phyloP scores from a whole-genome alignment of 2,797 vertebrate genomes.

The Sebastes dallii region DNA sequence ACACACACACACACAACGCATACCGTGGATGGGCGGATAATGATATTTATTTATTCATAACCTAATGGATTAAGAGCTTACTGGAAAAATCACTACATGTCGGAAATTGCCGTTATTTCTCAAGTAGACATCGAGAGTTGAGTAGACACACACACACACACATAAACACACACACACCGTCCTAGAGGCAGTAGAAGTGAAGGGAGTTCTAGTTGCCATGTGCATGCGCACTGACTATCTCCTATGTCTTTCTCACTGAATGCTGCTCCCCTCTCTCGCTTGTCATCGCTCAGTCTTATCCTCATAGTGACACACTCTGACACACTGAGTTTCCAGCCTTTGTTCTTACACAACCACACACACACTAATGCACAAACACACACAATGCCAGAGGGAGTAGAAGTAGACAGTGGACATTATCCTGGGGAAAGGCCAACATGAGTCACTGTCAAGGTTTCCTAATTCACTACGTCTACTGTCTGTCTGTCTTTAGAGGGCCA shows the following conservation, averaged over 20 bases:
- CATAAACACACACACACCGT: not conserved
- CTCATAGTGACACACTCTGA: slow-evolving; percentile 20
- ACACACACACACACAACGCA: not conserved
- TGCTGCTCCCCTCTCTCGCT: not conserved
- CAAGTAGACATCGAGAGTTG: not conserved
- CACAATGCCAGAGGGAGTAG: not conserved
- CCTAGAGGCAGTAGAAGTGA: not conserved
- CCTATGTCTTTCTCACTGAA: not conserved
- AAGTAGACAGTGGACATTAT: slow-evolving; percentile 30
- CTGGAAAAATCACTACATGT: slow-evolving; percentile 46
- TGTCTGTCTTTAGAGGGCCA: not conserved
- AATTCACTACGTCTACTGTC: not conserved
- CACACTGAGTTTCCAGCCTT: not conserved
- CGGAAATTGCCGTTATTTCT: slow-evolving; percentile 32
- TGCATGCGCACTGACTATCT: not conserved
- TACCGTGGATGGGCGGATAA: slow-evolving; percentile 13
- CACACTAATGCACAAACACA: not conserved
- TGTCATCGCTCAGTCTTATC: slow-evolving; percentile 30
- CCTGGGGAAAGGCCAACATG: slow-evolving; percentile 37
- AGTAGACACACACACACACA: not conserved
- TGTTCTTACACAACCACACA: not conserved
- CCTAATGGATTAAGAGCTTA: slow-evolving; percentile 52
- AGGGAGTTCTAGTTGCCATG: not conserved
- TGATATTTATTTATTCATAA: slow-evolving; percentile 71
- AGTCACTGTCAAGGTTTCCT: slow-evolving; percentile 32